A percentile compares a stretch with the other conserved stretches of the same genome.
Conservation (phyloP, 2,888 invertebrate species). For the Ashinkailepas kermadecensis region DNA sequence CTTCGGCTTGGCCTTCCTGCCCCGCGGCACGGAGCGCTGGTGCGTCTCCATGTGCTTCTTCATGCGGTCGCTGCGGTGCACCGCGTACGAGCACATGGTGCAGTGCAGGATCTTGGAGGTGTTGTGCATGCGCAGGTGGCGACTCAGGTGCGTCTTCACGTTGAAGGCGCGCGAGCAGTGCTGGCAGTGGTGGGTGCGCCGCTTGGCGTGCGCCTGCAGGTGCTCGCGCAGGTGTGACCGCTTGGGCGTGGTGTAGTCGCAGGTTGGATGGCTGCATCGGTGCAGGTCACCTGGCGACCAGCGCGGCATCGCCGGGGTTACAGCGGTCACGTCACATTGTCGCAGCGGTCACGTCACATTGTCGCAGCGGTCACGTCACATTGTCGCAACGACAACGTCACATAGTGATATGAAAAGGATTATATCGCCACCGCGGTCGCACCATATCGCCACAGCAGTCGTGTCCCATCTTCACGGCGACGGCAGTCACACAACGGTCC, state of each 20-base stretch:
- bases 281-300: constrained; percentile 50
- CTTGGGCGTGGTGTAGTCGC: constrained; percentile 56
- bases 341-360: no score
- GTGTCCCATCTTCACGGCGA: no score
- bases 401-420: no score
- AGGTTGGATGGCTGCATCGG: constrained; percentile 54
- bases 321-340: no score
- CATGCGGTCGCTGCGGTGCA: constrained; percentile 6
- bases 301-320: no score
- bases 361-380: no score
- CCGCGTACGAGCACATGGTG: constrained; percentile 52
- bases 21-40: neutral
- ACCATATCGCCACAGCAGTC: no score
- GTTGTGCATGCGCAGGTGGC: constrained; percentile 58
- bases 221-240: constrained; percentile 57
- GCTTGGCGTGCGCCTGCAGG: constrained; percentile 54
- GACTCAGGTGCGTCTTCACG: constrained; percentile 57
- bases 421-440: no score
- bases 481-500: no score
- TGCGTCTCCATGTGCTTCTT: constrained; percentile 9
- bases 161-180: constrained; percentile 56
- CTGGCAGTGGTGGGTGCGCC: constrained; percentile 51
- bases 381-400: no score
- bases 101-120: constrained; percentile 58
- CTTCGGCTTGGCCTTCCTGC: neutral